Evolutionary conservation across 2,888 invertebrate species (phyloP), one percentile per base, ranked within the genome.

Genomic region (Octodonta nipae): DNA sequence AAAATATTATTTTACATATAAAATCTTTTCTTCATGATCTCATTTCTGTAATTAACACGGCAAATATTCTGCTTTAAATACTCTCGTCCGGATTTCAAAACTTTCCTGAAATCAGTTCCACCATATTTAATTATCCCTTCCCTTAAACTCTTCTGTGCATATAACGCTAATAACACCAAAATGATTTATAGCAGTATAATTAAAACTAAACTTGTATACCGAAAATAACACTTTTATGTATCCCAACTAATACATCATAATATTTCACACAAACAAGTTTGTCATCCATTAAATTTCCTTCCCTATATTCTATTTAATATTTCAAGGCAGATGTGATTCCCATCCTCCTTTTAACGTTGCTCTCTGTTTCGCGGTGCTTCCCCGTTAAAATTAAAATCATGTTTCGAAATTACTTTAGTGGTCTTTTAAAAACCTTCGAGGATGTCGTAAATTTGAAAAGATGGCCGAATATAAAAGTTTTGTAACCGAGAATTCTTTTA

Each of bases 361-460:
- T n/a, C 22, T 11, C 22, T 3, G 10, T 11, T 22, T 10, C 22
- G 42, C 43, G 43, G 42, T 42, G 38, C 46, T 39, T 49, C 47
- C 50, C 48, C 50, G 52, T 55, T 56, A 56, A 60, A 60, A 59
- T 59, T 60, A 59, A 59, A 59, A 59, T 58, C 58, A 56, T 60
- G 60, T 59, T 57, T 60, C 56, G 56, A 59, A 59, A 60, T 60
- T 60, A 60, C 58, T 56, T 56, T 52, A 54, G 58, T 53, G 58
- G 53, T 57, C 56, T 58, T 58, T 58, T 56, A 55, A 58, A 56
- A 58, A 57, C 50, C 55, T 51, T 54, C 50, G 51, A 57, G 56
- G 56, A 57, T 56, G 56, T 55, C 56, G 55, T 58, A 58, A 60
- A 60, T 60, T 60, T 55, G 55, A 55, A 60, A 60, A 58, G 58